Conservation (phyloP, 64 coral and sea anemone species). For the Porites lutea region DNA sequence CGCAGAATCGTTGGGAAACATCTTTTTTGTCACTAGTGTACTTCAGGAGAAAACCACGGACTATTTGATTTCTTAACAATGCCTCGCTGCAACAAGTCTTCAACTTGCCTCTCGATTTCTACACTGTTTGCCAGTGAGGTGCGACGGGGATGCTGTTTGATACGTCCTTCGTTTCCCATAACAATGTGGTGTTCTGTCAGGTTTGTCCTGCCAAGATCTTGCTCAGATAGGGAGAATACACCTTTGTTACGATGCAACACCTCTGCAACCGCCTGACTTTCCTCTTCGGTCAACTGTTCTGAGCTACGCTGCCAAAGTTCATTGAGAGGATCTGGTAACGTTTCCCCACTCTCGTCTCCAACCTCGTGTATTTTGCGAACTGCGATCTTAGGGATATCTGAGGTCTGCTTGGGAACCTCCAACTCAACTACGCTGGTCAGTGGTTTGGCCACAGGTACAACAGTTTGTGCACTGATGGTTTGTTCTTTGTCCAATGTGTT, state of each 20-base stretch:
- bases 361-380: no score
- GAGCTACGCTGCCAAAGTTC: neutral
- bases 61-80: no score
- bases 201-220: neutral
- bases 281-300: neutral
- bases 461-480: no score
- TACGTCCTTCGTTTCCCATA: neutral
- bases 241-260: neutral
- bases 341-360: no score
- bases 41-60: no score
- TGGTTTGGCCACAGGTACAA: no score
- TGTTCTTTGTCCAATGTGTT: no score
- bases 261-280: neutral
- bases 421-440: neutral
- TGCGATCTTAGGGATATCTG: neutral
- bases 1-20: constrained; percentile 1
- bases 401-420: neutral
- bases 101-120: neutral
- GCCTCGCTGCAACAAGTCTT: neutral
- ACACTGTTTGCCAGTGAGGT: constrained; percentile 13
- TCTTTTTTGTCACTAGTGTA: constrained; percentile 45
- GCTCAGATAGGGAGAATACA: neutral
- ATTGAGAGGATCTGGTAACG: constrained; percentile 6
- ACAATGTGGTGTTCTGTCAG: neutral
- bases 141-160: neutral